Conservation (phyloP, 2,113 vertebrate genomes). For the Asarcornis scutulata region DNA sequence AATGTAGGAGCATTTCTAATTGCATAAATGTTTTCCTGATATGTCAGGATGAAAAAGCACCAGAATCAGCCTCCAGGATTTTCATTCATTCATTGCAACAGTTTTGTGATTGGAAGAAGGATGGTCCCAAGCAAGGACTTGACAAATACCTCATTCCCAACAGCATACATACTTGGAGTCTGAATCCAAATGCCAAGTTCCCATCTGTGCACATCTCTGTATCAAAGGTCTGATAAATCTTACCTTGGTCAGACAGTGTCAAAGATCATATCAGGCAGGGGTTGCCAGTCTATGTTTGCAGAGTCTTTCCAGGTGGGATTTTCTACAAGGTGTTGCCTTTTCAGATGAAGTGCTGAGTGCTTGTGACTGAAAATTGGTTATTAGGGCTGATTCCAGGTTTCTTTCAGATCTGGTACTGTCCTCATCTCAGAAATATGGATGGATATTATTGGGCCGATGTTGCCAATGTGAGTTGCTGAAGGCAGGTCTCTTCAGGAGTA, state of each 20-base stretch:
- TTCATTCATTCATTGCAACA: background rate
- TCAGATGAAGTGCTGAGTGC: rapidly evolving
- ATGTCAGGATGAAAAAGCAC: background rate
- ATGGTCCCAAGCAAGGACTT: background rate
- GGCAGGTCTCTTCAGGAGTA: background rate
- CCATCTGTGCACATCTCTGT: background rate
- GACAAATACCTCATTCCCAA: background rate
- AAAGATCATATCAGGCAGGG: rapidly evolving
- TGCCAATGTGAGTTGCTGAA: background rate
- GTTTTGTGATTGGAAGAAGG: background rate
- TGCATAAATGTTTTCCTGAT: background rate
- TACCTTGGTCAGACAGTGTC: background rate
- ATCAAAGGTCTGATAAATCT: background rate
- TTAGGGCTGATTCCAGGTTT: background rate
- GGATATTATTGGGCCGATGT: rapidly evolving
- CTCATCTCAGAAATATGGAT: background rate
- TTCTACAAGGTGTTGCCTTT: background rate
- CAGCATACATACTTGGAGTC: background rate
- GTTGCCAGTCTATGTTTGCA: rapidly evolving
- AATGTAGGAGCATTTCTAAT: background rate
- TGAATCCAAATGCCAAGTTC: background rate
- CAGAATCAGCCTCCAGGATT: background rate
- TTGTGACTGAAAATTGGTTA: background rate
- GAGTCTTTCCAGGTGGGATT: background rate
- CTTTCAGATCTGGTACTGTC: background rate